Base-by-base conservation (phyloP, 2,113 vertebrate species). In the Aptenodytes forsteri region DNA sequence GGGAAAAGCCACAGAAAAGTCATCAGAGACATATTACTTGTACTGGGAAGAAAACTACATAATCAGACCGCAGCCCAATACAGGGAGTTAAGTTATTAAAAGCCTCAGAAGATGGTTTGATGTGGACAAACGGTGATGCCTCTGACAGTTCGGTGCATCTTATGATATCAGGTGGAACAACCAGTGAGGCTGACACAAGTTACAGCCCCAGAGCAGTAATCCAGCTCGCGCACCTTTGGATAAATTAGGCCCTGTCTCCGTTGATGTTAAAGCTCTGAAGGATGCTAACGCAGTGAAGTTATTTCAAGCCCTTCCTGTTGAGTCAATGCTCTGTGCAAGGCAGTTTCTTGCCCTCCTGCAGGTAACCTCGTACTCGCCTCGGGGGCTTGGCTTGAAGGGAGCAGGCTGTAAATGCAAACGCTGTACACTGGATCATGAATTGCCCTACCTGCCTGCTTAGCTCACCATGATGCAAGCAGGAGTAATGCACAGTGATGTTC, bases 1-100 rank as follows among this genome's bases (percentile, higher is more conserved):
- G 55, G 26, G 29, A 78, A 89, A 95, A 94, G 23, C 30, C 70
- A 83, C 66, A 54, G 69, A 90, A 91, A 75, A 70, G 18, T 67
- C 29, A 71, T 66, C 70, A 42, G 67, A 72, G 50, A 58, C 17
- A n/a, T 49, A 70, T 94, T 82, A 61, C 54, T 93, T 87, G 50
- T 9, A 49, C 36, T 44, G 78, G 23, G 71, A 82, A 84, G 44
- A 79, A 73, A 85, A 79, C 34, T 64, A 16, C 36, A 40, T 77
- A 17, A 67, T 79, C 67, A 86, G 61, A 66, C 49, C 0, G 0
- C 66, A 84, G 81, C 56, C 96, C 27, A 2, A 42, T 71, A 25
- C 8, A 62, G 78, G 42, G 44, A 84, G 42, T 50, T 76, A n/a
- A 92, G 80, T 81, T 73, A 36, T 20, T 13, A 52, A 89, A 67